Evolutionary conservation across 1,140 invertebrate species (phyloP), one percentile per base, ranked within the genome.

Genomic region (Probaryconus sp.): DNA sequence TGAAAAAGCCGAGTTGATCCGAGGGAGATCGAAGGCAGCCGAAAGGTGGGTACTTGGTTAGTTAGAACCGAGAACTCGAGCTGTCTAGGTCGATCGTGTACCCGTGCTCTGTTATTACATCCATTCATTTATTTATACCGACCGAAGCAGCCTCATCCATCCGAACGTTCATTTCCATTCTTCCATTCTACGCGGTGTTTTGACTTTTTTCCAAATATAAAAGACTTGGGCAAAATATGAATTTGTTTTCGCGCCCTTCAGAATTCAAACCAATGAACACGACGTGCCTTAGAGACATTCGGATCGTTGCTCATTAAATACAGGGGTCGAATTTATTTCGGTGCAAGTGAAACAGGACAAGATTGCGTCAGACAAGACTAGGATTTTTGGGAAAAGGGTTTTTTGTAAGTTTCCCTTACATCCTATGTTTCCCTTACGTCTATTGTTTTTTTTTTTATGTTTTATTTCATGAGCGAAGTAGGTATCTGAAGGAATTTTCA

Each of bases 31-130:
- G 78, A 74, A 69, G 17, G 11, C 18, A 37, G 45, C 76, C 81
- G 81, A 82, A 77, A 71, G 47, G 18, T 40, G 42, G 45, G 11
- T n/a, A 50, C 18, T 67, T 43, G 47, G 45, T 76, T 55, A 78
- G 67, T 72, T 70, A 28, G 56, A 35, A 64, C 21, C 45, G 65
- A 61, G 65, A 64, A 53, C 48, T 65, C 67, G 31, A 33, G 56
- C 55, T 30, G 61, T 43, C 55, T 61, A 65, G 73, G 35, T 71
- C 65, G 24, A 63, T 20, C 53, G 60, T 11, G 42, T 21, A 21
- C 33, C 47, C 18, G 60, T 18, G 51, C 21, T 37, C 30, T 37
- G 38, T 50, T 43, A 24, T 58, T 53, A n/a, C n/a, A n/a, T n/a
- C 0, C 16, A 9, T 30, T 20, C 26, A 6, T 31, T 56, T 63